phyloP scores from a whole-genome alignment of 2,797 vertebrate species.

The Furcifer pardalis region DNA sequence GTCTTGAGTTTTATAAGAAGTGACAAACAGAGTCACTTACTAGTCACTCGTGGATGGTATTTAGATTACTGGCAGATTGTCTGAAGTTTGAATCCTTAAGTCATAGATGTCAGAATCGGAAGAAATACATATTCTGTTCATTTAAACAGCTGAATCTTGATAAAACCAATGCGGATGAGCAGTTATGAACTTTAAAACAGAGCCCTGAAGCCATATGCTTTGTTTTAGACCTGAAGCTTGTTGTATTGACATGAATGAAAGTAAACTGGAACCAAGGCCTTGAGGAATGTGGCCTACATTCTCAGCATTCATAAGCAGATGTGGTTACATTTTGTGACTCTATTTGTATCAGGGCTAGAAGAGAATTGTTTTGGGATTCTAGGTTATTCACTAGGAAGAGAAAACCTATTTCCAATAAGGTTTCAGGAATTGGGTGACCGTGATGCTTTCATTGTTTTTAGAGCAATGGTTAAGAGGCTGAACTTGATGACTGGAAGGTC shows the following conservation, averaged over 20 bases:
- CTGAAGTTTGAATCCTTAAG: conserved; percentile 47
- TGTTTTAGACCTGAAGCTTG: background rate
- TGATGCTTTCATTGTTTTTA: conserved; percentile 28
- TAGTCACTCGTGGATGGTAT: background rate
- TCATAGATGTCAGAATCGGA: conserved; percentile 45
- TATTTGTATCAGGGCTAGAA: conserved; percentile 30
- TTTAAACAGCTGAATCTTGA: conserved; percentile 47
- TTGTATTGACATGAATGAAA: conserved; percentile 5
- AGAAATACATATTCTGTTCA: conserved; percentile 36
- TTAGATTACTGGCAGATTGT: conserved; percentile 1
- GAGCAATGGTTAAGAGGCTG: too few relatives aligned
- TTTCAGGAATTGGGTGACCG: conserved; percentile 50
- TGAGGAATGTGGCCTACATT: conserved; percentile 14
- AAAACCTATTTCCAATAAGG: conserved; percentile 38
- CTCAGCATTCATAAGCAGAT: conserved; percentile 23
- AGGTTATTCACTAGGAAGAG: conserved; percentile 28
- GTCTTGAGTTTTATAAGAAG: background rate
- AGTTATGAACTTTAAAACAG: conserved; percentile 35
- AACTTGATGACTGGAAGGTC: too few relatives aligned
- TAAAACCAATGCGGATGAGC: conserved; percentile 35
- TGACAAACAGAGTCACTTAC: background rate
- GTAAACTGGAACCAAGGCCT: background rate
- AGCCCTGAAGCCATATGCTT: conserved; percentile 1
- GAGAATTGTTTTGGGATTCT: background rate
- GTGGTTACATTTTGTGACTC: conserved; percentile 10